Evolutionary conservation across 2,888 invertebrate genomes (phyloP).

Genomic region (Apodemia hepburni): DNA sequence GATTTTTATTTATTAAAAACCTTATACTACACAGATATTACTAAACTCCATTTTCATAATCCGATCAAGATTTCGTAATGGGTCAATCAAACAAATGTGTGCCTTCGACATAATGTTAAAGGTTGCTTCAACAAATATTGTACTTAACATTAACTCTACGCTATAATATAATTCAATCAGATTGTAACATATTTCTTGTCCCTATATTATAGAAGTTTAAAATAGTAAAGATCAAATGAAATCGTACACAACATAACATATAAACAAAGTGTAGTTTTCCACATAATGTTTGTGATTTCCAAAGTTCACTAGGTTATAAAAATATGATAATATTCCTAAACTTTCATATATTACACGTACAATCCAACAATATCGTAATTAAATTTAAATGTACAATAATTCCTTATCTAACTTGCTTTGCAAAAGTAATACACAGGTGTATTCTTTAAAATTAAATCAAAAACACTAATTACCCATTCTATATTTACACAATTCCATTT

Average conservation of each 20-base stretch:
- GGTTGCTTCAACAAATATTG: constrained; percentile 64
- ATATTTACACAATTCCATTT: constrained; percentile 24
- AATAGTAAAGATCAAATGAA: constrained; percentile 16
- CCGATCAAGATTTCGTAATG: constrained; percentile 61
- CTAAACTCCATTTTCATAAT: constrained; percentile 59
- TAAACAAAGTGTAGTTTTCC: constrained; percentile 42
- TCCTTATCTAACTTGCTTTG: constrained; percentile 48
- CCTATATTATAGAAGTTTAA: constrained; percentile 17
- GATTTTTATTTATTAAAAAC: constrained; percentile 67
- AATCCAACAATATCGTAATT: constrained; percentile 73
- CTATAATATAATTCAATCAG: constrained; percentile 41
- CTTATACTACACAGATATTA: constrained; percentile 71
- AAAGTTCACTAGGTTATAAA: constrained; percentile 53
- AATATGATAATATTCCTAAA: constrained; percentile 48
- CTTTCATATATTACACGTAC: constrained; percentile 68
- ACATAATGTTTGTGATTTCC: constrained; percentile 35
- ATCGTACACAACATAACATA: constrained; percentile 18
- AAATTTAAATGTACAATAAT: constrained; percentile 68
- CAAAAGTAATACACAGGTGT: constrained; percentile 22
- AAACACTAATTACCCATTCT: constrained; percentile 5
- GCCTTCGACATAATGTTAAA: constrained; percentile 52
- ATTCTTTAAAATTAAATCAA: constrained; percentile 14
- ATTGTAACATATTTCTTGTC: constrained; percentile 29
- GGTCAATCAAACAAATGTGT: constrained; percentile 57
- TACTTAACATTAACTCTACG: constrained; percentile 70